Evolutionary conservation across 1,140 invertebrate genomes (phyloP).

Genomic region (Apis cerana): DNA sequence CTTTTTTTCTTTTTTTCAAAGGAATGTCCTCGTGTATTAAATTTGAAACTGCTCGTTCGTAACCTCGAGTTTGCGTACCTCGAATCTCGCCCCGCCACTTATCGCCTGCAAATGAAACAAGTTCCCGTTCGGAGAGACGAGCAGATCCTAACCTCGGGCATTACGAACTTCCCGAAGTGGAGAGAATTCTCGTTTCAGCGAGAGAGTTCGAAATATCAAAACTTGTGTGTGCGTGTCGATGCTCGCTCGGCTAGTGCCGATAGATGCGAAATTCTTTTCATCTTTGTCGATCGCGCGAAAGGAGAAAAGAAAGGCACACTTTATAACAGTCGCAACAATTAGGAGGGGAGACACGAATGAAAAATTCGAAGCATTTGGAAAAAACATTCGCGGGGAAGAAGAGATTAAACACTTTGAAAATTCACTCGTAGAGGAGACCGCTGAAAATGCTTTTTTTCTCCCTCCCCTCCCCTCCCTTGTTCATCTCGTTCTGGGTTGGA

Average conservation of each 20-base stretch:
- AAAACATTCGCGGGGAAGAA: no score
- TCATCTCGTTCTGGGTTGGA: no score
- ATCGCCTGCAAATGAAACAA: slow-evolving; percentile 16
- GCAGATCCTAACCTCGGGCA: not conserved
- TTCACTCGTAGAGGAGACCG: no score
- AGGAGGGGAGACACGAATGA: no score
- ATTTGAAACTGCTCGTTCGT: not conserved
- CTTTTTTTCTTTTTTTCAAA: not conserved
- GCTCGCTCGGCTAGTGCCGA: not conserved
- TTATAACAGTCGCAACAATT: no score
- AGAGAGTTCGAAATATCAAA: not conserved
- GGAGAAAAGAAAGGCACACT: no score
- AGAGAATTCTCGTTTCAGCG: not conserved
- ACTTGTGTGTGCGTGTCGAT: slow-evolving; percentile 5
- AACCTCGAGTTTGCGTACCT: no score
- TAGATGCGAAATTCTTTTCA: not conserved
- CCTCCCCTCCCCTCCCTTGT: no score
- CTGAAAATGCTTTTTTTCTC: no score
- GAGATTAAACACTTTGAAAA: no score
- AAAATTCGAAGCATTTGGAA: no score
- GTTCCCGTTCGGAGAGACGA: not conserved
- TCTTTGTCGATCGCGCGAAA: not conserved
- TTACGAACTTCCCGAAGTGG: not conserved
- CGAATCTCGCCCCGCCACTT: not conserved
- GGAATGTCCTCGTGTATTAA: not conserved